Conservation (phyloP, 2,888 invertebrate species). For the Epistrophe eligans region DNA sequence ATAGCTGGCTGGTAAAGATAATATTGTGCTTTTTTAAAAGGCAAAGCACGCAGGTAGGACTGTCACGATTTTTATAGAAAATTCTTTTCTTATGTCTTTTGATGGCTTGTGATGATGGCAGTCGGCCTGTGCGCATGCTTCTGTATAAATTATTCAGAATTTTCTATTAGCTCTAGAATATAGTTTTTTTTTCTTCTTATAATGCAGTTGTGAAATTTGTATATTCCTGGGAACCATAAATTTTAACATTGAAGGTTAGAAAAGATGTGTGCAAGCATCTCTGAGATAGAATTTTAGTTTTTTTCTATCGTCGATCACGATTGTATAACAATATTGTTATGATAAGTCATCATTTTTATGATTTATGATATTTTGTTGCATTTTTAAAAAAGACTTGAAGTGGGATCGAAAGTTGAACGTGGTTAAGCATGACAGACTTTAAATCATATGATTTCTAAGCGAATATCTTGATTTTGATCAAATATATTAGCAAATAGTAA, state of each 20-base stretch:
- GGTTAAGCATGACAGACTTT: not conserved
- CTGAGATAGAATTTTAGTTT: not conserved
- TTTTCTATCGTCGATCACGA: constrained; percentile 6
- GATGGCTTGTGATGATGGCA: not conserved
- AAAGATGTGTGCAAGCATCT: constrained; percentile 29
- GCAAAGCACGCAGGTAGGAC: constrained; percentile 62
- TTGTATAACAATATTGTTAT: not conserved
- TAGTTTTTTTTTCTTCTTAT: not conserved
- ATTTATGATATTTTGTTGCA: constrained; percentile 19
- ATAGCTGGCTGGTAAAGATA: not conserved
- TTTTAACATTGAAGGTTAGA: constrained; percentile 10
- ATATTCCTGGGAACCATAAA: constrained; percentile 18
- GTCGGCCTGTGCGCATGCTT: constrained; percentile 32
- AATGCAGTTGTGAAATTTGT: constrained; percentile 6
- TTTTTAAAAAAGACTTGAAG: not conserved
- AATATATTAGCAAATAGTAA: not conserved
- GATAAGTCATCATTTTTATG: not conserved
- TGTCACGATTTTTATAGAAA: constrained; percentile 72
- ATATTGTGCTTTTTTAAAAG: constrained; percentile 49
- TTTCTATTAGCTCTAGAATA: not conserved
- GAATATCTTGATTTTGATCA: not conserved
- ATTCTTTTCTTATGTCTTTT: constrained; percentile 36
- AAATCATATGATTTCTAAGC: not conserved
- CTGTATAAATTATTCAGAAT: constrained; percentile 53
- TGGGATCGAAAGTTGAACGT: not conserved